Percentiles rank a stretch among this genome's conserved stretches.
phyloP scores from a whole-genome alignment of 2,113 vertebrate genomes.

The Cochlearius cochlearius region DNA sequence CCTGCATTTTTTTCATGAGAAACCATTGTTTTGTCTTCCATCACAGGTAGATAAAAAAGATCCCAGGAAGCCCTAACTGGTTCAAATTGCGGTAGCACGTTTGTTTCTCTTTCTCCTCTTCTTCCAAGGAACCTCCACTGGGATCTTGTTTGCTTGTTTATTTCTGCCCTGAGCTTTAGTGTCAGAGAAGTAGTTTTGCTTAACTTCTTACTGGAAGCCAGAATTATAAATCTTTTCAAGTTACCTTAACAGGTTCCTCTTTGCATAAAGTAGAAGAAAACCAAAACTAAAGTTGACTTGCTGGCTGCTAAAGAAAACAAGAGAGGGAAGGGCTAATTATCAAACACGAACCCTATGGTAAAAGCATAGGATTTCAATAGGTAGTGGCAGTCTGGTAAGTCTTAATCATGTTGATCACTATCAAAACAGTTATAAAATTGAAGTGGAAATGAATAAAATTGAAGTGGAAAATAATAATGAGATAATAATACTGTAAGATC shows the following conservation, averaged over 20 bases:
- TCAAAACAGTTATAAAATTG: neutral
- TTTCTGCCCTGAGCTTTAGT: neutral
- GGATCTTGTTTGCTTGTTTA: neutral
- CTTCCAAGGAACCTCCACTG: neutral
- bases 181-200: neutral
- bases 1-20: neutral
- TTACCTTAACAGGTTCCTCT: neutral
- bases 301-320: neutral
- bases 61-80: neutral
- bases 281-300: neutral
- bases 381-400: neutral
- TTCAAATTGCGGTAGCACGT: neutral
- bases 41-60: neutral
- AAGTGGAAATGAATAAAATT: neutral
- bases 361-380: neutral
- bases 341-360: neutral
- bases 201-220: neutral
- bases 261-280: neutral
- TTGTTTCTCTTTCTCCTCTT: neutral
- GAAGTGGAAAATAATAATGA: neutral
- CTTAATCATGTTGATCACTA: neutral
- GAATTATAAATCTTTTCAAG: neutral
- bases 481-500: neutral
- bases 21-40: neutral
- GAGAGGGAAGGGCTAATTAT: neutral